Evolutionary conservation across 2,888 invertebrate genomes (phyloP).

Genomic region (Fragum fragum): DNA sequence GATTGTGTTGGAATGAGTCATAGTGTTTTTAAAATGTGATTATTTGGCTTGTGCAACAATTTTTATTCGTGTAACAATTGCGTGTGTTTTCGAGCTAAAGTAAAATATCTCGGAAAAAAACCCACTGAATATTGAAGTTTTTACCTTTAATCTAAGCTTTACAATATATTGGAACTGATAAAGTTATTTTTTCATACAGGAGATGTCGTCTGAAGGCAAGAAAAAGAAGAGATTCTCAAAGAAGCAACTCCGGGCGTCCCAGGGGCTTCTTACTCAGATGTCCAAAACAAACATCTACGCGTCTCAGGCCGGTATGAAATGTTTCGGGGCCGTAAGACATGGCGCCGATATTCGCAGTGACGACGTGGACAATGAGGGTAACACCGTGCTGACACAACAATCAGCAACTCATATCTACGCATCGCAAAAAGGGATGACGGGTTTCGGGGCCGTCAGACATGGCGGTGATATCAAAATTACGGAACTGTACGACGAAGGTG

Average conservation of each 20-base stretch:
- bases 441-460: slow-evolving; percentile 73
- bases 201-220: slow-evolving; percentile 49
- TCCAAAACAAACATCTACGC: slow-evolving; percentile 85
- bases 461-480: slow-evolving; percentile 83
- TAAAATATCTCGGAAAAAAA: too few relatives aligned
- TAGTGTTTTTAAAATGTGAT: too few relatives aligned
- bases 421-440: slow-evolving; percentile 80
- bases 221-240: slow-evolving; percentile 56
- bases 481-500: slow-evolving; percentile 79
- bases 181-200: slow-evolving; percentile 1
- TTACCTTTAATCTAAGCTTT: too few relatives aligned
- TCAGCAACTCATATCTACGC: slow-evolving; percentile 85
- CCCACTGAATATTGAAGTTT: too few relatives aligned
- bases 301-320: slow-evolving; percentile 85
- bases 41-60: too few relatives aligned
- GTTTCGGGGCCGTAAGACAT: slow-evolving; percentile 79
- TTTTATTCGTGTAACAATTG: too few relatives aligned
- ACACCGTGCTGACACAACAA: slow-evolving; percentile 82
- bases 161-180: neutral
- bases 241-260: slow-evolving; percentile 62
- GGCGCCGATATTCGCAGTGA: slow-evolving; percentile 85
- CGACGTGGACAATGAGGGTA: slow-evolving; percentile 77
- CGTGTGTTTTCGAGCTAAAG: too few relatives aligned
- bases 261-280: slow-evolving; percentile 72
- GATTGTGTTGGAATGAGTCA: too few relatives aligned